Evolutionary conservation across 2,888 invertebrate genomes (phyloP), one percentile per base, ranked within the genome.

Genomic region (Xanthia icteritia): DNA sequence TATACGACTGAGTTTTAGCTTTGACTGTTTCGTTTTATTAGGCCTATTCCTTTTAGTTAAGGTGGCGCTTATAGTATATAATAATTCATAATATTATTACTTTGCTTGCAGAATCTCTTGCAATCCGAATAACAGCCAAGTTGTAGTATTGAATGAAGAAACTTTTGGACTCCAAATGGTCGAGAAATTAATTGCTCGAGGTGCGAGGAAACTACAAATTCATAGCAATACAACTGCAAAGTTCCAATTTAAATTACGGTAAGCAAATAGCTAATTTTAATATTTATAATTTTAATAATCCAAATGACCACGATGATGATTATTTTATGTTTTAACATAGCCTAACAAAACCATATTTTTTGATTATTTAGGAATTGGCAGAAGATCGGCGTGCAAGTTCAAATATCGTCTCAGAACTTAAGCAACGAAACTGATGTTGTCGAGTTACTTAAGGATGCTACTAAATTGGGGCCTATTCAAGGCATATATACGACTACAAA

Each of bases 151-250:
- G 66, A 90, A 92, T 56, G 86, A 91, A 1, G 89, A 89, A 23
- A 39, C 76, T 2, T 84, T 91, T 13, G 92, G 91, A 0, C 56
- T 93, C 0, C 90, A 90, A 27, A 60, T 94, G 5, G 90, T 90
- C 0, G 90, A 92, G 5, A 89, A 86, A 65, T 82, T 94, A 17
- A 86, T 94, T 4, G 82, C 77, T 5, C 90, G 92, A 11, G 94
- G 94, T 1, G 94, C 92, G 0, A 91, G 76, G 48, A 92, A 90
- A 56, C 56, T 94, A 0, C 70, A 82, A 13, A 63, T 94, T 17
- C 88, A 91, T 31, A 69, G 56, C 42, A 71, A 72, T 15, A 63
- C 82, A 42, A 72, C 79, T 48, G 63, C 75, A 17, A 86, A 89
- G 65, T 72, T 89, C 20, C 75, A 81, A 17, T 83, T 84, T 17